A percentile compares a stretch with the other conserved stretches of the same genome.
Evolutionary conservation across 2,797 vertebrate species (phyloP).

Genomic region (Esox masquinongy): DNA sequence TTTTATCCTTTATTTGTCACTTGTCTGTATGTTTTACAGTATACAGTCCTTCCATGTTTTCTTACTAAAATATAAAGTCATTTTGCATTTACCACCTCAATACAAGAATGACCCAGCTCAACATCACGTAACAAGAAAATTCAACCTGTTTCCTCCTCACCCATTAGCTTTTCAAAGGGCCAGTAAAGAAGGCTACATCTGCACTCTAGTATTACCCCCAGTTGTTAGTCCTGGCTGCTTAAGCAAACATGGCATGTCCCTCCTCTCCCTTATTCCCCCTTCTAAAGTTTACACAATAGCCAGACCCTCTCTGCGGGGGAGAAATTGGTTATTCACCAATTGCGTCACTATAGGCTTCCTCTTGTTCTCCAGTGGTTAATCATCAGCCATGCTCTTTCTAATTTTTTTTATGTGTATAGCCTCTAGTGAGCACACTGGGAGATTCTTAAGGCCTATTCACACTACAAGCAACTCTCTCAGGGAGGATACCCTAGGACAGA

Average conservation of each 20-base stretch:
- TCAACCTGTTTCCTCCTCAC: constrained; percentile 1
- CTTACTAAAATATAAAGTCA: not conserved
- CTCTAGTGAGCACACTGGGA: not conserved
- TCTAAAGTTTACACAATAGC: constrained; percentile 72
- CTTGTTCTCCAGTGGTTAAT: constrained; percentile 80
- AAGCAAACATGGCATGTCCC: constrained; percentile 59
- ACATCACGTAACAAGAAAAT: not conserved
- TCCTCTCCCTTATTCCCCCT: constrained; percentile 27
- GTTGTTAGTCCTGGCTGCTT: constrained; percentile 41
- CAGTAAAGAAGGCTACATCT: not conserved
- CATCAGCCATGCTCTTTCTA: constrained; percentile 73
- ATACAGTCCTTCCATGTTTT: not conserved
- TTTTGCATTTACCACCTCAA: not conserved
- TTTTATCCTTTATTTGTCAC: no score
- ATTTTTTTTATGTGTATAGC: constrained; percentile 62
- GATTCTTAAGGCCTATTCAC: not conserved
- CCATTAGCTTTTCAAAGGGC: constrained; percentile 2
- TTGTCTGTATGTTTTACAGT: not conserved
- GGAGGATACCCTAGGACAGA: no score
- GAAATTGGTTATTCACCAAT: constrained; percentile 77
- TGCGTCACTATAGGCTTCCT: constrained; percentile 64
- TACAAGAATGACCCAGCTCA: not conserved
- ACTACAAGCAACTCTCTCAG: no score
- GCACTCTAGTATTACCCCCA: not conserved
- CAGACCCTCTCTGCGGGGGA: constrained; percentile 71